A percentile compares a stretch with the other conserved stretches of the same genome.
Evolutionary conservation across 2,888 invertebrate species (phyloP).

Genomic region (Pollenia amentaria): DNA sequence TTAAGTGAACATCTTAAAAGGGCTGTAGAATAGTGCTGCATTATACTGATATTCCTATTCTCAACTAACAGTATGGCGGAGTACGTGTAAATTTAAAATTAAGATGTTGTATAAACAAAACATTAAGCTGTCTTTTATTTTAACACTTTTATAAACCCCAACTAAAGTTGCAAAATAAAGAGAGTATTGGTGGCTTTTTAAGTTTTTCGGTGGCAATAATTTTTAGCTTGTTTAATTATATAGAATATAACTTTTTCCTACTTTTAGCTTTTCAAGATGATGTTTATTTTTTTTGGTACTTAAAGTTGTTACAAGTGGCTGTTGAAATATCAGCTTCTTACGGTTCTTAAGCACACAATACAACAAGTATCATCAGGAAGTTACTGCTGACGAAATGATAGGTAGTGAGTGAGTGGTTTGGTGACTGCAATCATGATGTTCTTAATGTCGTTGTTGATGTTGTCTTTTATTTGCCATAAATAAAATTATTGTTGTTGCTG

Average conservation of each 20-base stretch:
- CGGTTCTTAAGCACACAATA: constrained; percentile 33
- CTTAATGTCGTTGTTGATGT: constrained; percentile 44
- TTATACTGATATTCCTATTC: neutral
- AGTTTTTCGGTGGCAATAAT: constrained; percentile 29
- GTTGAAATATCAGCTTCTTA: constrained; percentile 58
- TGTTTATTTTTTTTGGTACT: neutral
- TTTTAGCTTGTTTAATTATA: constrained; percentile 50
- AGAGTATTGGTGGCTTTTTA: constrained; percentile 19
- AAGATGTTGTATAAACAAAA: constrained; percentile 60
- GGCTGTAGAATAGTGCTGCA: constrained; percentile 2
- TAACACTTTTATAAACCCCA: constrained; percentile 50
- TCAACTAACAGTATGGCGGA: neutral
- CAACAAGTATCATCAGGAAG: neutral
- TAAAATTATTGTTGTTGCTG: constrained; percentile 6
- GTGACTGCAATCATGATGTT: constrained; percentile 21
- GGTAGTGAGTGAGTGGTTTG: constrained; percentile 12
- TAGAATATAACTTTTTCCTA: constrained; percentile 55
- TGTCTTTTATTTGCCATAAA: neutral
- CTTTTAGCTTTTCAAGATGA: constrained; percentile 22
- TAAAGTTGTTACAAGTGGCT: constrained; percentile 69
- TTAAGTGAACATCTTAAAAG: constrained; percentile 5
- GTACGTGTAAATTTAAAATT: constrained; percentile 46
- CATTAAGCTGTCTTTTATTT: constrained; percentile 65
- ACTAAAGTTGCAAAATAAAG: neutral
- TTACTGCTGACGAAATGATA: neutral